Conservation (phyloP, 2,113 vertebrate genomes). For the Aldabrachelys gigantea region DNA sequence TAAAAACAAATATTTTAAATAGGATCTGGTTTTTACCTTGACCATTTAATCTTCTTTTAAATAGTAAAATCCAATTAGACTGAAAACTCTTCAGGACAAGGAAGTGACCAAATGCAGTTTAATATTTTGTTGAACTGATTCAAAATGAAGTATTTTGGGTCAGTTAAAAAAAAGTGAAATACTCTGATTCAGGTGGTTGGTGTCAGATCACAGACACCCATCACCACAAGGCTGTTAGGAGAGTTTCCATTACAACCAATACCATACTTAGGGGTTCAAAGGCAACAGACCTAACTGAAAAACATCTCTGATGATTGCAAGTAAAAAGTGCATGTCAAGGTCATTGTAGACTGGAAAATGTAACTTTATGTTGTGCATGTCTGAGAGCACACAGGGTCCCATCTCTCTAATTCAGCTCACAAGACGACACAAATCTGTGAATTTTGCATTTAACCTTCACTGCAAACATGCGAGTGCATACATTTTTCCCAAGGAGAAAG, state of each 20-base stretch:
- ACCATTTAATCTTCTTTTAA: neutral
- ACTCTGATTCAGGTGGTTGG: neutral
- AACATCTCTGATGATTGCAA: neutral
- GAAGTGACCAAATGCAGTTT: neutral
- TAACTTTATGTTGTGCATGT: neutral
- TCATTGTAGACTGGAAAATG: neutral
- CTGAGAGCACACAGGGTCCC: no score
- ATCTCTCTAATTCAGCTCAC: neutral
- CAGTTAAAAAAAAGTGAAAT: no score
- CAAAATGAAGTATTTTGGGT: no score
- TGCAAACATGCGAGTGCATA: neutral
- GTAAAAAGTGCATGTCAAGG: neutral
- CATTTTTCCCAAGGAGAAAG: neutral
- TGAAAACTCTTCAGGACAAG: neutral
- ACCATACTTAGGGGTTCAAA: conserved; percentile 26
- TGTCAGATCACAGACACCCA: fast-evolving
- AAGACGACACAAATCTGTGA: conserved; percentile 36
- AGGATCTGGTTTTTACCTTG: neutral
- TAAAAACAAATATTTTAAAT: conserved; percentile 21
- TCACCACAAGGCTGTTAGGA: neutral
- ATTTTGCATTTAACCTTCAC: conserved; percentile 33
- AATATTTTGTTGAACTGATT: neutral
- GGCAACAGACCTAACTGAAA: neutral
- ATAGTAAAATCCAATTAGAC: neutral
- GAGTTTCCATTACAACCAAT: neutral